A percentile compares a stretch with the other conserved stretches of the same genome.
Conservation (phyloP, 2,113 vertebrate species). For the Tiliqua scincoides region DNA sequence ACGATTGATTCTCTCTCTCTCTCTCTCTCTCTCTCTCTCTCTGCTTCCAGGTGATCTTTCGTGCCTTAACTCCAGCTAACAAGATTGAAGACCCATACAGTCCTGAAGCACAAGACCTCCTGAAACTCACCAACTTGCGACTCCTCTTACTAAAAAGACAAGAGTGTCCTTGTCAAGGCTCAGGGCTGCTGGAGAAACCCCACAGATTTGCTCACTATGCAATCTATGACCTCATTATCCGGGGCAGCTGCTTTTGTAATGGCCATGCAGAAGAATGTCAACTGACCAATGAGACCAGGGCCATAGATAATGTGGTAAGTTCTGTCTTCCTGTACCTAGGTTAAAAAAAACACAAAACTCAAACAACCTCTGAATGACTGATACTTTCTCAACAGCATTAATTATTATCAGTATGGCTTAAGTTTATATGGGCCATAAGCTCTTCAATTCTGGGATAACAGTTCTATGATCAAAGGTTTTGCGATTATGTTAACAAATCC, state of each 20-base stretch:
- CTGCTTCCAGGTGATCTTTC: conserved; percentile 83
- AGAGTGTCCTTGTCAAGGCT: conserved; percentile 71
- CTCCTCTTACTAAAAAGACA: conserved; percentile 85
- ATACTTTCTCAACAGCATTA: neutral
- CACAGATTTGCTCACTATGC: conserved; percentile 79
- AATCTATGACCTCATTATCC: conserved; percentile 85
- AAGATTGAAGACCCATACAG: conserved; percentile 83
- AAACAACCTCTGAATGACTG: neutral
- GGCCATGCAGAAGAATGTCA: conserved; percentile 88
- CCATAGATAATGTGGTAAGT: conserved; percentile 67
- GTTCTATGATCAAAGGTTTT: neutral
- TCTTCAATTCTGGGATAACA: neutral
- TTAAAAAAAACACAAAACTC: too few species aligned
- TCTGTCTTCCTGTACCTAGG: neutral
- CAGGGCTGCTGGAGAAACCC: conserved; percentile 62
- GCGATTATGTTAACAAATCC: neutral
- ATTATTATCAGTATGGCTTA: neutral
- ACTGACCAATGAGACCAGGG: conserved; percentile 53
- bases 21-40: neutral
- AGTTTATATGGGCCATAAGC: neutral
- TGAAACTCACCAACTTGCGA: conserved; percentile 87
- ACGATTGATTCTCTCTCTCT: neutral
- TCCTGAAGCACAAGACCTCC: conserved; percentile 75
- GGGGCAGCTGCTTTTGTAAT: conserved; percentile 88
- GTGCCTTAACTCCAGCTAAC: conserved; percentile 77